Percentiles rank a stretch among this genome's conserved stretches.
These are phyloP conservation scores for Dicrostonyx torquatus DNA, from an alignment of 2,797 vertebrate species.

Conservation along the genomic window DNA sequence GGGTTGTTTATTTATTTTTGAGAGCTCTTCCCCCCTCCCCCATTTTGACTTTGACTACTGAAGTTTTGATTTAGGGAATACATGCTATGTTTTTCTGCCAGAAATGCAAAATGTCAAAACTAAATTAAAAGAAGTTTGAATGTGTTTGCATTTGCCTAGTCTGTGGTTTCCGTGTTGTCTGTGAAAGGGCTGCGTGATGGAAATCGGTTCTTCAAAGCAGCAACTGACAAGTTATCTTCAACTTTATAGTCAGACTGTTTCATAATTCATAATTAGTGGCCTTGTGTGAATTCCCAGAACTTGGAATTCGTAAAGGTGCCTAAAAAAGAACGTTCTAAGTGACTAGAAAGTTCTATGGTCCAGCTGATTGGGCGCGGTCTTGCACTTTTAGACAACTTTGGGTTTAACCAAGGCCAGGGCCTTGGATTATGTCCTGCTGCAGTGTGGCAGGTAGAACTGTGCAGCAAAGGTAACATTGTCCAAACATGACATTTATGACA, in stretches of 20 bases:
- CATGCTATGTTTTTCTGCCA: constrained; percentile 39
- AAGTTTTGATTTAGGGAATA: constrained; percentile 58
- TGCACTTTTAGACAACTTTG: not conserved
- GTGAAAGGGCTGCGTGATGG: not conserved
- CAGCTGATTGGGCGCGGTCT: not conserved
- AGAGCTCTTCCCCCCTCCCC: not conserved
- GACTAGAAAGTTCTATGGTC: not conserved
- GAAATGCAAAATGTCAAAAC: constrained; percentile 58
- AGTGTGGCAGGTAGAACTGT: not conserved
- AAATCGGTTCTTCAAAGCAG: not conserved
- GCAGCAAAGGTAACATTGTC: constrained; percentile 5
- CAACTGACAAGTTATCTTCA: not conserved
- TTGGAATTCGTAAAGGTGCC: constrained; percentile 18
- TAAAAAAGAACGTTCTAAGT: not conserved
- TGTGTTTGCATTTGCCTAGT: not conserved
- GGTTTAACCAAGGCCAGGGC: not conserved
- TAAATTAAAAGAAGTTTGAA: constrained; percentile 11
- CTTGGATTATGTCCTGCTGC: not conserved
- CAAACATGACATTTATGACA: constrained; percentile 28
- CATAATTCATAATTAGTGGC: constrained; percentile 7
- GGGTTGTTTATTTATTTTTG: not conserved
- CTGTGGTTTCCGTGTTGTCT: not conserved
- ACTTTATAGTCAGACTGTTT: constrained; percentile 12
- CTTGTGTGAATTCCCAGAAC: not conserved
- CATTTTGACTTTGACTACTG: not conserved